Conservation (phyloP, 2,888 invertebrate species). For the Amiota communis region DNA sequence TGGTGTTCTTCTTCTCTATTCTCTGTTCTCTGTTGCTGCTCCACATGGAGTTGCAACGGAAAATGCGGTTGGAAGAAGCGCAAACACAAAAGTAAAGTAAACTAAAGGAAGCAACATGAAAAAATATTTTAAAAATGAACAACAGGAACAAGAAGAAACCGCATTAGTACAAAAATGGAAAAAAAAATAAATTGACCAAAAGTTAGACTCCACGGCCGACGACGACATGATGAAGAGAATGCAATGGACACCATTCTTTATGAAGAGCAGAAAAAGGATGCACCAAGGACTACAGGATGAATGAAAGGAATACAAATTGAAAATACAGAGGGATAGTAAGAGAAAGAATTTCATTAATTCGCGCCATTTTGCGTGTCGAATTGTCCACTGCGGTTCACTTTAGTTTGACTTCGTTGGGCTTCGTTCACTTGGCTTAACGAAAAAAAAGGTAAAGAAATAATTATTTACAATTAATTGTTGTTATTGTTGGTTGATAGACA, state of each 20-base stretch:
- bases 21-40: slow-evolving; percentile 1
- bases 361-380: too few relatives aligned
- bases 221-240: slow-evolving; percentile 33
- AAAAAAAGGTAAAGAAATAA: too few relatives aligned
- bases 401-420: too few relatives aligned
- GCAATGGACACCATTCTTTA: not conserved
- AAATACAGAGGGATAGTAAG: too few relatives aligned
- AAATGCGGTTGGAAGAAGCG: slow-evolving; percentile 39
- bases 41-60: slow-evolving; percentile 38
- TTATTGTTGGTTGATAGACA: slow-evolving; percentile 56
- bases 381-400: too few relatives aligned
- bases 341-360: too few relatives aligned
- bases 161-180: slow-evolving; percentile 52
- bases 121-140: not conserved
- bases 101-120: slow-evolving; percentile 17
- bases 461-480: too few relatives aligned
- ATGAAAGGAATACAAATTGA: too few relatives aligned
- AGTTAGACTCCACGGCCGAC: slow-evolving; percentile 22
- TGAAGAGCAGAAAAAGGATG: too few relatives aligned
- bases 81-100: slow-evolving; percentile 45
- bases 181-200: slow-evolving; percentile 9
- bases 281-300: too few relatives aligned
- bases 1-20: not conserved
- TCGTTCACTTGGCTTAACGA: too few relatives aligned
- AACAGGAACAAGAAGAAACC: slow-evolving; percentile 54